Base-by-base conservation (phyloP, 2,797 vertebrate species). In the Acanthornis magna region DNA sequence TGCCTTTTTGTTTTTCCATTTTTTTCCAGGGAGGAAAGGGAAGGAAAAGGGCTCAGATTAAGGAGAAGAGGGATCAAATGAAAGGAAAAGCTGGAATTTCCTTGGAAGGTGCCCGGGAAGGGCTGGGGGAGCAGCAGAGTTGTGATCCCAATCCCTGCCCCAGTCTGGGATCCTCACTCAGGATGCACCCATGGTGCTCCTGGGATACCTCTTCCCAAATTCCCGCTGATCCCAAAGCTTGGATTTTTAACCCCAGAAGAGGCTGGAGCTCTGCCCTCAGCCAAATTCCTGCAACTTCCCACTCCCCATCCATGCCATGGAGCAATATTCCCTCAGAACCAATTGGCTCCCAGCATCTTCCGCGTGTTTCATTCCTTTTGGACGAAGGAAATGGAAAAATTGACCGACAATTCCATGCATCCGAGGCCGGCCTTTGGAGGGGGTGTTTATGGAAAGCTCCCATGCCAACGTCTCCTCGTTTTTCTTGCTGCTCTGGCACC, bases 381-480 rank as follows among this genome's bases (percentile, higher is more conserved):
- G 96, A 97, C 27, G 90, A 96, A 96, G 97, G 97, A 97, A 97
- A 97, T 96, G 97, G 98, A 98, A 98, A 98, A 98, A 98, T 92
- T 98, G 98, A 98, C 98, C 90, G 97, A 97, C 96, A 97, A 79
- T 98, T 98, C 97, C 98, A 97, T 81, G 97, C 96, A 91, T 97
- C 97, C 96, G 95, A 85, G 93, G 91, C 87, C 70, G 95, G 91
- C 96, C 95, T 95, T 97, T 93, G 94, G 95, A 93, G 95, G 83
- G 83, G 34, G 61, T 98, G 98, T 98, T 99, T 98, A 98, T 97
- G 97, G 95, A 98, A 97, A 92, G 90, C 97, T 97, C 93, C 96
- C 96, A 96, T 97, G 97, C 98, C 98, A 98, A 96, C 96, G 90
- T 97, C 96, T 95, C 95, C 96, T 97, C 96, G 97, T 97, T 97